Percentiles rank a stretch among this genome's conserved stretches.
These are phyloP conservation scores for Drosophila ercepeae DNA, from an alignment of 1,140 invertebrate genomes.

Conservation along the genomic window DNA sequence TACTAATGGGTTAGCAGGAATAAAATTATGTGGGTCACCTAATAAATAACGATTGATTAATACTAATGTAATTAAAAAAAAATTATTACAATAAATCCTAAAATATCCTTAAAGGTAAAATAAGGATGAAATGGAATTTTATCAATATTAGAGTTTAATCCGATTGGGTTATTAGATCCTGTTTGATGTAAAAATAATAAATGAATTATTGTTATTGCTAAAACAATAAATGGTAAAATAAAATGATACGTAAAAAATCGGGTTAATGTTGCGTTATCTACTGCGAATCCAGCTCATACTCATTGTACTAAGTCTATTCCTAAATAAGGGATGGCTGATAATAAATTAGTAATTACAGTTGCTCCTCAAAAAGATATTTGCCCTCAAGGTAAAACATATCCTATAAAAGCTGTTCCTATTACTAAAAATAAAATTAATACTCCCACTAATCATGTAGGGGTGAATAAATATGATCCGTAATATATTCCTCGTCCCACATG, in stretches of 20 bases:
- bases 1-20: slow-evolving; percentile 87
- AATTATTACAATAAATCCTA: slow-evolving; percentile 86
- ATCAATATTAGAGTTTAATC: slow-evolving; percentile 86
- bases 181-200: slow-evolving; percentile 87
- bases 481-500: slow-evolving; percentile 46
- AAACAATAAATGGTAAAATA: slow-evolving; percentile 88
- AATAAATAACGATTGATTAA: slow-evolving; percentile 86
- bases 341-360: slow-evolving; percentile 89
- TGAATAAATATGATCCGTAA: slow-evolving; percentile 37
- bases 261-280: slow-evolving; percentile 88
- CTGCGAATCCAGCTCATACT: slow-evolving; percentile 89
- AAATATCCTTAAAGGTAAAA: slow-evolving; percentile 86
- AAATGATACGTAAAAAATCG: slow-evolving; percentile 90
- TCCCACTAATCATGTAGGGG: slow-evolving; percentile 84
- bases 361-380: slow-evolving; percentile 90
- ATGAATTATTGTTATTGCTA: slow-evolving; percentile 86
- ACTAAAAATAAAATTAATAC: slow-evolving; percentile 86
- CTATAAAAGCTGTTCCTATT: slow-evolving; percentile 88
- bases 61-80: slow-evolving; percentile 84
- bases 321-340: slow-evolving; percentile 88
- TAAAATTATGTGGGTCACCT: slow-evolving; percentile 89
- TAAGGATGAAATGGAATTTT: slow-evolving; percentile 87
- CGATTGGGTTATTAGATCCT: slow-evolving; percentile 87
- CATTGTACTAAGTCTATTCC: slow-evolving; percentile 86
- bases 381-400: slow-evolving; percentile 89